phyloP scores from a whole-genome alignment of 2,113 vertebrate genomes.

The Mustelus asterias region DNA sequence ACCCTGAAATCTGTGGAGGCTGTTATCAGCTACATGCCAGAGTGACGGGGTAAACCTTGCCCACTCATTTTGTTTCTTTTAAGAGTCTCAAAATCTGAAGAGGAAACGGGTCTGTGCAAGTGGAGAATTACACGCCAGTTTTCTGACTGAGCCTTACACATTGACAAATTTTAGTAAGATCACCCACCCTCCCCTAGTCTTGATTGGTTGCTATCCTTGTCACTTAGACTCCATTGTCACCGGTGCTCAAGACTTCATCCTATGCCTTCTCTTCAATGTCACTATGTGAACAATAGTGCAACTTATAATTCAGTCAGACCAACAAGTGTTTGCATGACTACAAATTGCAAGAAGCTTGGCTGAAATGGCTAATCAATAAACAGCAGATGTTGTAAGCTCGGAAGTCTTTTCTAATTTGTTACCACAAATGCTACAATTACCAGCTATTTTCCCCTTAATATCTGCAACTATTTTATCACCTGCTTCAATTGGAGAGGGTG shows the following conservation, averaged over 20 bases:
- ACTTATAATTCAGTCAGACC: background rate
- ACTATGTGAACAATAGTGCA: background rate
- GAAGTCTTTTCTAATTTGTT: conserved; percentile 10
- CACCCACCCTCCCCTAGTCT: background rate
- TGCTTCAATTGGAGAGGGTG: background rate
- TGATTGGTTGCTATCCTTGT: background rate
- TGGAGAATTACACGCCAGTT: too few relatives aligned
- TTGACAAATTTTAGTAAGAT: too few relatives aligned
- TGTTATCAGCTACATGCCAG: too few relatives aligned
- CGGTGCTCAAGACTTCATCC: background rate
- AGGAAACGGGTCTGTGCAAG: too few relatives aligned
- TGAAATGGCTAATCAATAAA: conserved; percentile 10
- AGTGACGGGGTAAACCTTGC: too few relatives aligned
- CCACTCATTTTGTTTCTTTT: too few relatives aligned
- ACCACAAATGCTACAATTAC: background rate
- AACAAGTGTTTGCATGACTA: background rate
- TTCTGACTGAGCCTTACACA: too few relatives aligned
- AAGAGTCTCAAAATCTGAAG: too few relatives aligned
- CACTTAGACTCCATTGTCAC: background rate
- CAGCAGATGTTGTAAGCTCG: background rate
- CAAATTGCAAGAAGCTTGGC: background rate
- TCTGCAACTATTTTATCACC: conserved; percentile 3
- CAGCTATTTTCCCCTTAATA: background rate
- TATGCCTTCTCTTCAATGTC: background rate
- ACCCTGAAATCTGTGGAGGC: too few relatives aligned